Percentiles rank a stretch among this genome's conserved stretches.
Evolutionary conservation across 2,888 invertebrate species (phyloP).

Genomic region (Stenurella melanura): DNA sequence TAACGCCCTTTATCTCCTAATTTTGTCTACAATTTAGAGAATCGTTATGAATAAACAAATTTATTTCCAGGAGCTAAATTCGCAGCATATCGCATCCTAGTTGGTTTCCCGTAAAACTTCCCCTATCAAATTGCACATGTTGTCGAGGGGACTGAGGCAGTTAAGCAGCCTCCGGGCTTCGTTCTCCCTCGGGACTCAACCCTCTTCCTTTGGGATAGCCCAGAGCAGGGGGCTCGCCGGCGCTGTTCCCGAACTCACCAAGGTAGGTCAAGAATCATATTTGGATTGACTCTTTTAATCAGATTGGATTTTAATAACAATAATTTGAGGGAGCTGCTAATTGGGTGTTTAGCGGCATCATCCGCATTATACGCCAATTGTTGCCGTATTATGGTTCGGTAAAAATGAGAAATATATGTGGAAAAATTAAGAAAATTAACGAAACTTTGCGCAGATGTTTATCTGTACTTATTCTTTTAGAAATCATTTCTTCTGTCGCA

Average conservation of each 20-base stretch:
- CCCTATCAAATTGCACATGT: slow-evolving; percentile 52
- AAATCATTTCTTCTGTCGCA: no score
- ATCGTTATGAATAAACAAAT: slow-evolving; percentile 28
- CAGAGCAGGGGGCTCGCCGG: slow-evolving; percentile 47
- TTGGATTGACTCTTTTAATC: slow-evolving; percentile 34
- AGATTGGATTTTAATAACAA: slow-evolving; percentile 36
- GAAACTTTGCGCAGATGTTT: no score
- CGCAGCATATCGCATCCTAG: slow-evolving; percentile 29
- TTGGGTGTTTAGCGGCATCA: background rate
- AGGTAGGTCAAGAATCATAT: slow-evolving; percentile 59
- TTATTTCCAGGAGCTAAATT: slow-evolving; percentile 29
- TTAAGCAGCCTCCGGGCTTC: slow-evolving; percentile 54
- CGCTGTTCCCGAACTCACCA: slow-evolving; percentile 63
- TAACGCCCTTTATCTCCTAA: slow-evolving; percentile 20
- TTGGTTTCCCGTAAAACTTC: slow-evolving; percentile 34
- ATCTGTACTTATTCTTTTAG: no score
- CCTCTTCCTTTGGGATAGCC: slow-evolving; percentile 48
- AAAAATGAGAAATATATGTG: no score
- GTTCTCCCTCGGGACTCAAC: slow-evolving; percentile 53
- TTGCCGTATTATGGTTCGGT: background rate
- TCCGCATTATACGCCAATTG: background rate
- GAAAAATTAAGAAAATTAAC: no score
- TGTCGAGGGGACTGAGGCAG: slow-evolving; percentile 58
- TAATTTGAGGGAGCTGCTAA: background rate
- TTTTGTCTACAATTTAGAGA: slow-evolving; percentile 17